Base-by-base conservation (phyloP, 1,140 invertebrate genomes). In the Theocolax elegans region DNA sequence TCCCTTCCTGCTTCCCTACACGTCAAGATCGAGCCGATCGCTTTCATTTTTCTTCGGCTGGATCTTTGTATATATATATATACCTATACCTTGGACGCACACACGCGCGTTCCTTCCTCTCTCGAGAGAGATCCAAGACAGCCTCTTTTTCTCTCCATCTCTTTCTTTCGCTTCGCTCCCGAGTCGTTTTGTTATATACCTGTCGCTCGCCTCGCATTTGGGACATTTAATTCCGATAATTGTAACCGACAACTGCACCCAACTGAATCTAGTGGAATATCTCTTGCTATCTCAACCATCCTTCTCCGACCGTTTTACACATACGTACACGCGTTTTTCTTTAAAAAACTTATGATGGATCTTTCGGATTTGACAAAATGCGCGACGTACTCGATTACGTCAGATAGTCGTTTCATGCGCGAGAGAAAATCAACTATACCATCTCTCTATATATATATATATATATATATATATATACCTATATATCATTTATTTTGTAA, bases 221-320 rank as follows among this genome's bases (percentile, higher is more conserved):
- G 67, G 58, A 69, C 58, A 63, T 54, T 69, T 63, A 62, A 69
- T 69, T 69, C 40, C 17, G 58, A 54, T 69, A 69, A 69, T 69
- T 69, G 48, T 63, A 53, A 42, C 38, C 67, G 67, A 69, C 67
- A 69, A 69, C 48, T 69, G 67, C 48, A 59, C 7, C 64, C 65
- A 35, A 27, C 42, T 40, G 29, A 42, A 67, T 67, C 65, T 66
- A 59, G 29, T 38, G 31, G 48, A 60, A 68, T 68, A 54, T 67
- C 17, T 25, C 42, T 9, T 17, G 17, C 19, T n/a, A 7, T 56
- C 2, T 35, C 17, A n/a, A 31, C 0, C 23, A n/a, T 27, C 15
- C 3, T n/a, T n/a, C n/a, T n/a, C n/a, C n/a, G 49, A 29, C 12
- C 21, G 25, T n/a, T n/a, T n/a, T n/a, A n/a, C n/a, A n/a, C n/a